These are phyloP conservation scores for Anguilla obscura DNA, from an alignment of 2,797 vertebrate species.

Conservation along the genomic window DNA sequence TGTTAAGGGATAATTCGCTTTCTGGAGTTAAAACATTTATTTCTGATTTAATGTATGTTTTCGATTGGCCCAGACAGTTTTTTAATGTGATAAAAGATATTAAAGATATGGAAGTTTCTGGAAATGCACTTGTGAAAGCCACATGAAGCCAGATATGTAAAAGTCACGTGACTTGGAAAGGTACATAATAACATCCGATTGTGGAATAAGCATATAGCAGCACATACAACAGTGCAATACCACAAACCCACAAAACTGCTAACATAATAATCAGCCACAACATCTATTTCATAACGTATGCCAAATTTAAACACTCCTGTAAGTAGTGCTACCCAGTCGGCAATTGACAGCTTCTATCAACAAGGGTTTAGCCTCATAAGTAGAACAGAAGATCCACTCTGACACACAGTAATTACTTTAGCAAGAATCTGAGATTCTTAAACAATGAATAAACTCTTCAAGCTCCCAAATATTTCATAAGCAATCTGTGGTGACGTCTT, in stretches of 20 bases:
- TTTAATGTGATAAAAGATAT: no score
- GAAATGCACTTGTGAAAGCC: no score
- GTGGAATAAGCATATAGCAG: no score
- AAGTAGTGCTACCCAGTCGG: not conserved
- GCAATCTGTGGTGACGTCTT: not conserved
- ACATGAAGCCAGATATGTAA: no score
- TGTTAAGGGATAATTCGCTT: no score
- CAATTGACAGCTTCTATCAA: not conserved
- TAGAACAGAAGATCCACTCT: not conserved
- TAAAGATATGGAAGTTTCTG: no score
- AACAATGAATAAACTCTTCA: constrained; percentile 17
- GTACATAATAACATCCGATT: no score
- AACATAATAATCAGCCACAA: not conserved
- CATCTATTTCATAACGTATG: not conserved
- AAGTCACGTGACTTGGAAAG: no score
- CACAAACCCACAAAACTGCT: not conserved
- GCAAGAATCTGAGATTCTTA: not conserved
- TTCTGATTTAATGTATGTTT: no score
- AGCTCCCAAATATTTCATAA: not conserved
- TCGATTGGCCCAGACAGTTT: no score
- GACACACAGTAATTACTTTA: not conserved
- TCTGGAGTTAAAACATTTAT: no score
- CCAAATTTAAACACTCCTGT: not conserved
- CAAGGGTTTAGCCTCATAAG: not conserved
- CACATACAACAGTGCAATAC: no score